Evolutionary conservation across 2,888 invertebrate species (phyloP).

Genomic region (Axea sp.): DNA sequence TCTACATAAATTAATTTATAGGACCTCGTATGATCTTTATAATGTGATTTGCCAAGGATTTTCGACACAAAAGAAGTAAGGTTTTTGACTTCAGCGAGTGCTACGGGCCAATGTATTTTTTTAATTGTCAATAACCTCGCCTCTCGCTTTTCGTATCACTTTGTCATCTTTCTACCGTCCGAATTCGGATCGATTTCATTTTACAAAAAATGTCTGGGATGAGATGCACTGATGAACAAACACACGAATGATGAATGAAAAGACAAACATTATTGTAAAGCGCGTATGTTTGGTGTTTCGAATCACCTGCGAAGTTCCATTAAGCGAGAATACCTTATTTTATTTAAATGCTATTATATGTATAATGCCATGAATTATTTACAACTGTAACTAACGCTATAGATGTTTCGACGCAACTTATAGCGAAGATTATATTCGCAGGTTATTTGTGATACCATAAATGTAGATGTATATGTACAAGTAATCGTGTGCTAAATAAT

Average conservation of each 20-base stretch:
- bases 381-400: conserved; percentile 39
- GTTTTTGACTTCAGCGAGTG: conserved; percentile 32
- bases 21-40: conserved; percentile 20
- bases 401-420: neutral
- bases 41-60: conserved; percentile 12
- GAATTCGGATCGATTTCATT: conserved; percentile 14
- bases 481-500: conserved; percentile 56
- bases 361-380: conserved; percentile 25
- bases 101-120: conserved; percentile 45
- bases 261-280: conserved; percentile 28
- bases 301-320: conserved; percentile 21
- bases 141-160: conserved; percentile 34
- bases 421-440: conserved; percentile 13
- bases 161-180: conserved; percentile 30
- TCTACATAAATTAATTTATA: no score
- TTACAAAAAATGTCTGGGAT: conserved; percentile 7
- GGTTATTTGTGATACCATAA: conserved; percentile 25
- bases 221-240: conserved; percentile 34
- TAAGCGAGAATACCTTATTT: conserved; percentile 15
- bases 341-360: conserved; percentile 15
- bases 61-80: conserved; percentile 40
- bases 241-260: conserved; percentile 15
- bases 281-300: conserved; percentile 21
- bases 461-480: conserved; percentile 51
- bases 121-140: conserved; percentile 33